These are phyloP conservation scores for Spea hammondii DNA, from an alignment of 2,797 vertebrate genomes.

Conservation along the genomic window DNA sequence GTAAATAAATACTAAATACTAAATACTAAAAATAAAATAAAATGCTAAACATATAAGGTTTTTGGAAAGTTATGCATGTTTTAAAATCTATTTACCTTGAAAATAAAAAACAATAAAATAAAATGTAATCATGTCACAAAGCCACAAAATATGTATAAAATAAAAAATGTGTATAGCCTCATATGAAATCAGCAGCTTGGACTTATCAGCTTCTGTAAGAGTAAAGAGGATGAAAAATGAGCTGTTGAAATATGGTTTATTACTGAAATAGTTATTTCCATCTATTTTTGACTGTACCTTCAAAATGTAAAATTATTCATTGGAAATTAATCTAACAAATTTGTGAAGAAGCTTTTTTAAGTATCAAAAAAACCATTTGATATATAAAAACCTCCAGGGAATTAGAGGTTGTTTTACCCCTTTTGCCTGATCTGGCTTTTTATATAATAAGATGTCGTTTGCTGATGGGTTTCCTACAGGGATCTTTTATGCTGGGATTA, in stretches of 20 bases:
- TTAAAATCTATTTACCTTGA: neutral
- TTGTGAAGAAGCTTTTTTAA: neutral
- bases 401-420: slow-evolving; percentile 2
- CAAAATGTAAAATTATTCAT: slow-evolving; percentile 9
- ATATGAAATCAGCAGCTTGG: too few relatives aligned
- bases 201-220: neutral
- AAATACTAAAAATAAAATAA: too few relatives aligned
- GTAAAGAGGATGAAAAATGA: neutral
- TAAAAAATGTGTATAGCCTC: neutral
- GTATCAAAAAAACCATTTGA: slow-evolving; percentile 11
- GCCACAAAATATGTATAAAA: neutral
- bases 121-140: neutral
- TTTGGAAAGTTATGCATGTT: neutral
- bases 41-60: neutral
- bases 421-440: neutral
- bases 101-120: neutral
- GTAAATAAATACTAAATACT: too few relatives aligned
- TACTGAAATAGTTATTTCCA: neutral
- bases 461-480: slow-evolving; percentile 24
- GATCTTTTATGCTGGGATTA: slow-evolving; percentile 35
- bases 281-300: neutral
- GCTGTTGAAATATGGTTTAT: neutral
- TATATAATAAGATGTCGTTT: slow-evolving; percentile 20
- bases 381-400: neutral
- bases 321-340: neutral